Evolutionary conservation across 1,140 invertebrate genomes (phyloP), one percentile per base, ranked within the genome.

Genomic region (Akabosia matsudoensis): DNA sequence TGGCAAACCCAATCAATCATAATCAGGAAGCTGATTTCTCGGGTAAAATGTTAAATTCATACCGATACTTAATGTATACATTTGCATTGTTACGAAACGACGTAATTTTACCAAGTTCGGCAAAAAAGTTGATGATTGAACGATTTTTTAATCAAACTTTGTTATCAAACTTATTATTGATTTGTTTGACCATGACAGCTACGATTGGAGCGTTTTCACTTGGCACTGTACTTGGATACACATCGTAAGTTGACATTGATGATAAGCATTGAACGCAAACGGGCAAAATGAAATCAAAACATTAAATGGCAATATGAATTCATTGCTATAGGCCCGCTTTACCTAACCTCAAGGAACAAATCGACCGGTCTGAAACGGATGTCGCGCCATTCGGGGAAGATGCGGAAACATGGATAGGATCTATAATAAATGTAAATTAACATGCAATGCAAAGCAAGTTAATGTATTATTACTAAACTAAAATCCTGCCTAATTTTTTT

Each of bases 141-240:
- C n/a, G n/a, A n/a, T n/a, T n/a, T n/a, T n/a, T n/a, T n/a, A n/a
- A n/a, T n/a, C n/a, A n/a, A n/a, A n/a, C n/a, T n/a, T n/a, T n/a
- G n/a, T 61, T 10, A 7, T 61, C 54, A 61, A 45, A 10, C 37
- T 45, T 45, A 45, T 45, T 18, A 45, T 45, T n/a, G n/a, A n/a
- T n/a, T n/a, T n/a, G n/a, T n/a, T n/a, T n/a, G n/a, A n/a, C n/a
- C 33, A 26, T 51, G 61, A 87, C 86, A 79, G 92, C 90, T 37
- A 91, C 90, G 1, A 83, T 92, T 30, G 88, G 91, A 31, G 90
- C 92, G 0, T 87, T 92, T 26, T 87, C 88, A 45, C 85, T 87
- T 61, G 90, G 90, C 10, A 88, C 90, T 33, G 85, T 45, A 33
- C 26, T 73, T 26, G 34, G 31, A 26, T 31, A 22, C 33, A 37